Conservation (phyloP, 2,888 invertebrate genomes). For the Trichopoda pennipes region DNA sequence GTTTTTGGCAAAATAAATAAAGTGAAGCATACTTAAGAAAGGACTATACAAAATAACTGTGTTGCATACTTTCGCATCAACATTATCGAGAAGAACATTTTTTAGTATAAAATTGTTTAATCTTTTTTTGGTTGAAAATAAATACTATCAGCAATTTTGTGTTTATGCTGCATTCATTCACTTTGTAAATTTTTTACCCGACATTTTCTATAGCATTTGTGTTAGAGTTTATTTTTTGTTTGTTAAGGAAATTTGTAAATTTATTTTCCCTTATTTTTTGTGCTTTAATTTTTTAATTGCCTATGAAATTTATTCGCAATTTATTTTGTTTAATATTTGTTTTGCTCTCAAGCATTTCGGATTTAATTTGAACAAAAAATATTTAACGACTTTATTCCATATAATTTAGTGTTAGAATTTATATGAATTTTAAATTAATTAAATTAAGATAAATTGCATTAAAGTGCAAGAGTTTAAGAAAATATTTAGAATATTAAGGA, state of each 20-base stretch:
- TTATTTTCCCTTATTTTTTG: slow-evolving; percentile 22
- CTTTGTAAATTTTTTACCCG: slow-evolving; percentile 10
- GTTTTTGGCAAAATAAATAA: slow-evolving; percentile 30
- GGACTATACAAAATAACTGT: slow-evolving; percentile 40
- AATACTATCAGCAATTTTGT: slow-evolving; percentile 40
- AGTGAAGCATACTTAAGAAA: slow-evolving; percentile 55
- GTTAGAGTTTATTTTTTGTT: not conserved
- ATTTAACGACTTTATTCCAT: no score
- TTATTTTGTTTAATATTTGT: no score
- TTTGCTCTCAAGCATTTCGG: no score
- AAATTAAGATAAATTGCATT: no score
- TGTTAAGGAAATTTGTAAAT: slow-evolving; percentile 28
- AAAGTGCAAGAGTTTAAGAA: no score
- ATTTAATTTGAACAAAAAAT: no score
- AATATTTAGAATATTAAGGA: no score
- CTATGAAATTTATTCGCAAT: slow-evolving; percentile 59
- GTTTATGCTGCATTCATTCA: slow-evolving; percentile 4
- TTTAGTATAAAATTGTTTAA: not conserved
- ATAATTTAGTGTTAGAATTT: no score
- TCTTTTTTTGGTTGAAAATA: slow-evolving; percentile 15
- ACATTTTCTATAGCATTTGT: not conserved
- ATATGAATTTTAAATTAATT: no score
- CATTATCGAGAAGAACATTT: not conserved
- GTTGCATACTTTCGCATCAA: slow-evolving; percentile 37
- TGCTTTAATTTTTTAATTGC: slow-evolving; percentile 77